Percentiles rank a stretch among this genome's conserved stretches.
Conservation (phyloP, 2,113 vertebrate genomes). For the Myotis davidii region DNA sequence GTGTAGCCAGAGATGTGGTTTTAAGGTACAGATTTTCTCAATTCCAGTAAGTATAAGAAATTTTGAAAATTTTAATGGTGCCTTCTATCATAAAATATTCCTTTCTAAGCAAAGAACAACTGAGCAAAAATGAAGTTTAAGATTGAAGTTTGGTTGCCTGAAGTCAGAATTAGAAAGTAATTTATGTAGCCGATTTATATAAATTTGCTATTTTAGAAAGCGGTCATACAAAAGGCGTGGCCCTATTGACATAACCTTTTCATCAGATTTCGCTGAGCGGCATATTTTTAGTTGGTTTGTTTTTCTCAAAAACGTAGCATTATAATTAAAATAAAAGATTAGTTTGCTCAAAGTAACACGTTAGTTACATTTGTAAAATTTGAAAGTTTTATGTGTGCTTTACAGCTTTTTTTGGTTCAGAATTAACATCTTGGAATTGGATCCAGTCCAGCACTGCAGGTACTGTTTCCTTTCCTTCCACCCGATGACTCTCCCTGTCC, state of each 20-base stretch:
- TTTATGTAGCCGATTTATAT: not conserved
- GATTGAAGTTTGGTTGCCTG: not conserved
- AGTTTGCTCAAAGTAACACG: not conserved
- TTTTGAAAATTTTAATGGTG: not conserved
- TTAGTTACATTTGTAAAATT: not conserved
- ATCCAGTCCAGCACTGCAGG: not conserved
- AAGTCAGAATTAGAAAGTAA: not conserved
- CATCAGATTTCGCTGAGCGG: not conserved
- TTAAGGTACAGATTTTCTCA: slow-evolving; percentile 37
- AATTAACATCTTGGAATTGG: not conserved
- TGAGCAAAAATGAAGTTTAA: not conserved
- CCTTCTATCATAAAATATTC: not conserved
- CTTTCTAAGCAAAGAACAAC: not conserved
- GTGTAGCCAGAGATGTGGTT: not conserved
- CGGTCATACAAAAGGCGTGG: not conserved
- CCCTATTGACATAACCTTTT: not conserved
- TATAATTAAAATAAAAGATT: slow-evolving; percentile 35
- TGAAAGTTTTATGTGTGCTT: not conserved
- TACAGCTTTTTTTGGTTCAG: not conserved
- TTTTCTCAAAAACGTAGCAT: not conserved
- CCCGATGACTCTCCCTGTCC: not conserved
- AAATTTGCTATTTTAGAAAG: not conserved
- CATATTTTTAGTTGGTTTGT: not conserved
- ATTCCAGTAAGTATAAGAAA: not conserved
- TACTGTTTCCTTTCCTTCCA: not conserved